Conservation (phyloP, 2,113 vertebrate species). For the Cyanocitta stelleri region DNA sequence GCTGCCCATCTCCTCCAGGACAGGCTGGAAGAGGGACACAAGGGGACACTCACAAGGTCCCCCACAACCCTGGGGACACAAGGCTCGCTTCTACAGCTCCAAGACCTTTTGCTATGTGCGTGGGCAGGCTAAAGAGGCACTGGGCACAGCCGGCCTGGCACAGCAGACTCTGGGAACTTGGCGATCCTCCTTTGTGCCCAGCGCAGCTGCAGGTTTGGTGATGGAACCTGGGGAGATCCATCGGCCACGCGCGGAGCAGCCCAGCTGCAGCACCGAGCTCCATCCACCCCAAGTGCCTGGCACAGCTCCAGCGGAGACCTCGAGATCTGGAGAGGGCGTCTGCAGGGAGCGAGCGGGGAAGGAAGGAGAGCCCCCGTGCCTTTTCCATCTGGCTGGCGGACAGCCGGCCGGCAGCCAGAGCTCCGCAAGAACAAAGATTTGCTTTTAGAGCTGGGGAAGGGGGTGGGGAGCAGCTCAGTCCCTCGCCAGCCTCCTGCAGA, state of each 20-base stretch:
- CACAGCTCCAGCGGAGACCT: constrained; percentile 21
- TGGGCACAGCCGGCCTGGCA: neutral
- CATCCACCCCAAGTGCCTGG: neutral
- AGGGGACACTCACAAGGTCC: neutral
- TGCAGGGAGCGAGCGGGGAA: constrained; percentile 1
- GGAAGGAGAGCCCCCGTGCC: constrained; percentile 29
- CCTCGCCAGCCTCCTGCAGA: neutral
- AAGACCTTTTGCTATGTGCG: neutral
- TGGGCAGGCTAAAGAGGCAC: neutral
- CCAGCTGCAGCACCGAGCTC: neutral
- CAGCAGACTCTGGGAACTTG: neutral
- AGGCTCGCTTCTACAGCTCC: neutral
- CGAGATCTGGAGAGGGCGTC: neutral
- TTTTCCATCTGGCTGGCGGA: constrained; percentile 52
- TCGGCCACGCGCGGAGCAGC: rapidly evolving
- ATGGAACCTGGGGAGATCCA: neutral
- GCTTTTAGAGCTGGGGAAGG: constrained; percentile 33
- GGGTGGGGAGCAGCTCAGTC: constrained; percentile 15
- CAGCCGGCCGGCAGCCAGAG: constrained; percentile 43
- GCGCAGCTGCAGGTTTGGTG: rapidly evolving
- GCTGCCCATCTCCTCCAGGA: neutral
- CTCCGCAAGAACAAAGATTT: constrained; percentile 57
- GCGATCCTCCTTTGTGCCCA: neutral
- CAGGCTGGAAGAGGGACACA: neutral
- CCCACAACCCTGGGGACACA: neutral